Evolutionary conservation across 1,140 invertebrate genomes (phyloP).

Genomic region (Gonioctena quinquepunctata): DNA sequence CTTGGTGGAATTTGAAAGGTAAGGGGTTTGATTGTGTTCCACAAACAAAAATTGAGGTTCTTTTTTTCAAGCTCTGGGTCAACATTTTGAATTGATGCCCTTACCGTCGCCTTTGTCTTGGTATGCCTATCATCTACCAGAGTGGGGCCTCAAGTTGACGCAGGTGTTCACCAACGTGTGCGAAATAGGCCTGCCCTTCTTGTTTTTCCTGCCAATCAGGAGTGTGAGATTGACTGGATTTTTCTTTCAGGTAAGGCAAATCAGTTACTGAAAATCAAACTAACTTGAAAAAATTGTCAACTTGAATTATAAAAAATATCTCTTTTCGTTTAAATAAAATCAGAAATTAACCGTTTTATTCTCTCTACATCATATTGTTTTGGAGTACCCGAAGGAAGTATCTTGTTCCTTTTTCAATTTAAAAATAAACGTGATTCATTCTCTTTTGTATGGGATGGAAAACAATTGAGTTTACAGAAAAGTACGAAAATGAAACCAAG

Average conservation of each 20-base stretch:
- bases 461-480: no score
- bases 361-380: no score
- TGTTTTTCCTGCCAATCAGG: constrained; percentile 79
- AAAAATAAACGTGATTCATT: no score
- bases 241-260: constrained; percentile 68
- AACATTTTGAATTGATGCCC: constrained; percentile 79
- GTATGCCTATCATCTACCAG: constrained; percentile 70
- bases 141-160: constrained; percentile 69
- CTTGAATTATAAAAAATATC: no score
- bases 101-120: constrained; percentile 72
- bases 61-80: constrained; percentile 65
- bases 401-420: no score
- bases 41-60: background rate
- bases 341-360: no score
- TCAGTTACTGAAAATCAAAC: background rate
- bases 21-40: constrained; percentile 27
- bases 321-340: no score
- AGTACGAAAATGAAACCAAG: no score
- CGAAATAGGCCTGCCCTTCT: constrained; percentile 73
- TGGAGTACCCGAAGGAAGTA: no score
- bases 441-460: no score
- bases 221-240: constrained; percentile 69
- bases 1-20: constrained; percentile 84
- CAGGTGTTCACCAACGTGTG: constrained; percentile 67
- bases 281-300: no score